Evolutionary conservation across 2,113 vertebrate genomes (phyloP), one percentile per base, ranked within the genome.

Genomic region (Xenopus borealis): DNA sequence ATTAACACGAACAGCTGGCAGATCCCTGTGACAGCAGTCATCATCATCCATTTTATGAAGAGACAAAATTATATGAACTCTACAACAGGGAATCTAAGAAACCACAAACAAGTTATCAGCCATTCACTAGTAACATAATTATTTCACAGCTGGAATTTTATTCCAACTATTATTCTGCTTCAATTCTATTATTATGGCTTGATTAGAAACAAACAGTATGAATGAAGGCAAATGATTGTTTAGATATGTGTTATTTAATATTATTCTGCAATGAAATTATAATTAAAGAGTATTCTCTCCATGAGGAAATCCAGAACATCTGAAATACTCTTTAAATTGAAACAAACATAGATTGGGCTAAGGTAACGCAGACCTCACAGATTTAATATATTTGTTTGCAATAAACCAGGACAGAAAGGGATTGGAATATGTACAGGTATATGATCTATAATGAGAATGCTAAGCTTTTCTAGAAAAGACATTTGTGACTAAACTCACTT

Each of bases 1-100:
- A 88, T 89, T 87, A 89, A 83, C 78, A 86, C 86, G 81, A 89
- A 88, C 87, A 90, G 86, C 88, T 90, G 88, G 82, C 82, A 83
- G 77, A 86, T 85, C 80, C 88, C 57, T 85, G 77, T 82, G 84
- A 85, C 83, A 83, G 86, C n/a, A 16, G 82, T 89, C 81, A 81
- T 86, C 87, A 83, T 85, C 83, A 89, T 86, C 84, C 86, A 90
- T 88, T 90, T 86, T 88, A 82, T 82, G 80, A 84, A 85, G 82
- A 78, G 88, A 85, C 84, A 81, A 78, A 85, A 82, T 74, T 81
- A 78, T 84, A 87, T 87, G 84, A 71, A 12, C 0, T 70, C 79
- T 79, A 69, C 85, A 81, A 85, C 81, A 83, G 89, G 84, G 83
- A 84, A 79, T 80, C 7, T 0, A 83, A 79, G 78, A 78, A 84